phyloP scores from a whole-genome alignment of 2,888 invertebrate genomes.

The Pyrrhia umbra region DNA sequence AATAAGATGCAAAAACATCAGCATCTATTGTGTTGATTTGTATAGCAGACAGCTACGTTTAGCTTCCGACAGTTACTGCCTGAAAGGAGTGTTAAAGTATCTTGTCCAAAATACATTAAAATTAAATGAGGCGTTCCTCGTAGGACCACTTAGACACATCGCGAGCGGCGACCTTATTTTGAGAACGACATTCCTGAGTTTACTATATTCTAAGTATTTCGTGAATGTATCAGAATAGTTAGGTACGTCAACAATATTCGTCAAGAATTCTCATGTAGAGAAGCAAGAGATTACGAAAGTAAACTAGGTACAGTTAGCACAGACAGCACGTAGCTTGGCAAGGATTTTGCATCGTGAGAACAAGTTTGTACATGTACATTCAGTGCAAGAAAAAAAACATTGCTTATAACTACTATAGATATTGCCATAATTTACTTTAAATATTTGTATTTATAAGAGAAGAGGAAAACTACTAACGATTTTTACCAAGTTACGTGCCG shows the following conservation, averaged over 20 bases:
- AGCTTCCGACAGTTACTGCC: conserved; percentile 3
- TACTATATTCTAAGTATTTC: conserved; percentile 11
- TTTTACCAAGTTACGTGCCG: no score
- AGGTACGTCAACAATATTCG: background rate
- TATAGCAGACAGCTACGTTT: conserved; percentile 34
- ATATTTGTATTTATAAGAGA: no score
- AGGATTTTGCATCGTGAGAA: no score
- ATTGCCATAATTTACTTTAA: no score
- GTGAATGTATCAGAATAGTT: conserved; percentile 1
- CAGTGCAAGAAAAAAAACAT: no score
- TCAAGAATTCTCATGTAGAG: conserved; percentile 1
- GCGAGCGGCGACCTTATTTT: conserved; percentile 8
- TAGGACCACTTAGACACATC: conserved; percentile 23
- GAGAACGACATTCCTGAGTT: conserved; percentile 15
- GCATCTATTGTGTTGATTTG: conserved; percentile 54
- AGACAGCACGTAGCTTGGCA: no score
- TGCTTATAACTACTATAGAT: no score
- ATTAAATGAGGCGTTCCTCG: conserved; percentile 35
- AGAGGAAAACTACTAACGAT: no score
- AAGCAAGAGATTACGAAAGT: background rate
- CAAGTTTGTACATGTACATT: no score
- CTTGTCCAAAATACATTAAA: conserved; percentile 35
- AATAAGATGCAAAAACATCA: conserved; percentile 46
- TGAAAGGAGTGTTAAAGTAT: conserved; percentile 18
- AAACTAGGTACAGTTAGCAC: no score